These are phyloP conservation scores for Catotricha subobsoleta DNA, from an alignment of 2,888 invertebrate species.

Conservation along the genomic window DNA sequence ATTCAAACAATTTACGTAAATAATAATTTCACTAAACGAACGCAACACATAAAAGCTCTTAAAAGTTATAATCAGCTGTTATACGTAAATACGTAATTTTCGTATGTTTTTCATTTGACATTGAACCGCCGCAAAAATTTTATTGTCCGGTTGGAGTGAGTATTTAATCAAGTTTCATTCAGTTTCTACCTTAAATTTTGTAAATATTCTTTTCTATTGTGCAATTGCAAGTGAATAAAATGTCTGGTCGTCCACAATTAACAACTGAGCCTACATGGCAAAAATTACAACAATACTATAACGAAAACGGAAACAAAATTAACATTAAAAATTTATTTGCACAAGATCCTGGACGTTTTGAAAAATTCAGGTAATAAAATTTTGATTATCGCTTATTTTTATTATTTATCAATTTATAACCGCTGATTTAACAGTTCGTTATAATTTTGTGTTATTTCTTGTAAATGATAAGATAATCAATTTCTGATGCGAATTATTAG, in stretches of 20 bases:
- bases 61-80: too few relatives aligned
- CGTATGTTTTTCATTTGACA: slow-evolving; percentile 31
- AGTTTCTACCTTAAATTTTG: not conserved
- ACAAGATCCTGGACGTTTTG: slow-evolving; percentile 62
- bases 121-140: slow-evolving; percentile 16
- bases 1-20: too few relatives aligned
- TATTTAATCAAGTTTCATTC: not conserved
- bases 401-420: too few relatives aligned
- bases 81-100: too few relatives aligned
- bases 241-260: slow-evolving; percentile 36
- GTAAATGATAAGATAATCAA: too few relatives aligned
- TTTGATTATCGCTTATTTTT: slow-evolving; percentile 10
- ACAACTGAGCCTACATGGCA: slow-evolving; percentile 51
- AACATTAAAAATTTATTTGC: slow-evolving; percentile 71
- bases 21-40: too few relatives aligned
- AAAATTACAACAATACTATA: slow-evolving; percentile 56
- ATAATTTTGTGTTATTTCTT: too few relatives aligned
- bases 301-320: slow-evolving; percentile 50
- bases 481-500: too few relatives aligned
- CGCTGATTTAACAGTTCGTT: too few relatives aligned
- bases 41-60: too few relatives aligned
- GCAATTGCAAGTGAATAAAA: slow-evolving; percentile 14
- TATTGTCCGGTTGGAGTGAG: not conserved
- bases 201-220: not conserved
- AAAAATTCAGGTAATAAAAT: slow-evolving; percentile 84